Evolutionary conservation across 2,113 vertebrate genomes (phyloP).

Genomic region (Polypterus bichir): DNA sequence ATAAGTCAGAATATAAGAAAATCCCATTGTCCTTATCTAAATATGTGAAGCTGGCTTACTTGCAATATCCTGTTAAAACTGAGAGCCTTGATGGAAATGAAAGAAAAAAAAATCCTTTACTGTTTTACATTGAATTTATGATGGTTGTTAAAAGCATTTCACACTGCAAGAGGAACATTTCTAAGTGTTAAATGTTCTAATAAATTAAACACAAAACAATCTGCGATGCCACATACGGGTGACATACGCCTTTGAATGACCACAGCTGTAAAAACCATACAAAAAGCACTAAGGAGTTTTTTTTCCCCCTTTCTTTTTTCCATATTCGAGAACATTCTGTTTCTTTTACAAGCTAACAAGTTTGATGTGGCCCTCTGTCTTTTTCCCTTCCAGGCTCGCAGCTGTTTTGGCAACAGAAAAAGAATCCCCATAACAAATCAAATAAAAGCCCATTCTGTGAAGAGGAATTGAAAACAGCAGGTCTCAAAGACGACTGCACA

Average conservation of each 20-base stretch:
- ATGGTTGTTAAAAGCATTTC: slow-evolving; percentile 15
- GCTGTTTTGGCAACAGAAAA: slow-evolving; percentile 77
- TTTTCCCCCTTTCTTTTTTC: slow-evolving; percentile 9
- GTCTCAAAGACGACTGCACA: slow-evolving; percentile 71
- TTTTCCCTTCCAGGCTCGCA: slow-evolving; percentile 69
- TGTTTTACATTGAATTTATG: slow-evolving; percentile 19
- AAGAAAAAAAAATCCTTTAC: slow-evolving; percentile 10
- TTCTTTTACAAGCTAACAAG: slow-evolving; percentile 57
- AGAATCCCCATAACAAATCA: slow-evolving; percentile 73
- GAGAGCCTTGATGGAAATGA: background rate
- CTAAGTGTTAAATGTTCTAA: slow-evolving; percentile 20
- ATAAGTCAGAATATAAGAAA: slow-evolving; percentile 1
- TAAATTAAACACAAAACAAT: slow-evolving; percentile 27
- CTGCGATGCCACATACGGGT: slow-evolving; percentile 17
- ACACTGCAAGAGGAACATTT: slow-evolving; percentile 12
- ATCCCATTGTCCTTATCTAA: slow-evolving; percentile 1
- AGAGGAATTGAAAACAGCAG: slow-evolving; percentile 78
- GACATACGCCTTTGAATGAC: slow-evolving; percentile 16
- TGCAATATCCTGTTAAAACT: background rate
- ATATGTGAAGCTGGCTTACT: background rate
- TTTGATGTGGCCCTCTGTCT: slow-evolving; percentile 66
- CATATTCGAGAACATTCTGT: slow-evolving; percentile 39
- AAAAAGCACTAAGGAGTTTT: slow-evolving; percentile 17
- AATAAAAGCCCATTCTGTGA: slow-evolving; percentile 72
- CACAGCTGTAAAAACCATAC: slow-evolving; percentile 22